These are phyloP conservation scores for Gallinago paraguaiae DNA, from an alignment of 2,113 vertebrate species.

Conservation along the genomic window DNA sequence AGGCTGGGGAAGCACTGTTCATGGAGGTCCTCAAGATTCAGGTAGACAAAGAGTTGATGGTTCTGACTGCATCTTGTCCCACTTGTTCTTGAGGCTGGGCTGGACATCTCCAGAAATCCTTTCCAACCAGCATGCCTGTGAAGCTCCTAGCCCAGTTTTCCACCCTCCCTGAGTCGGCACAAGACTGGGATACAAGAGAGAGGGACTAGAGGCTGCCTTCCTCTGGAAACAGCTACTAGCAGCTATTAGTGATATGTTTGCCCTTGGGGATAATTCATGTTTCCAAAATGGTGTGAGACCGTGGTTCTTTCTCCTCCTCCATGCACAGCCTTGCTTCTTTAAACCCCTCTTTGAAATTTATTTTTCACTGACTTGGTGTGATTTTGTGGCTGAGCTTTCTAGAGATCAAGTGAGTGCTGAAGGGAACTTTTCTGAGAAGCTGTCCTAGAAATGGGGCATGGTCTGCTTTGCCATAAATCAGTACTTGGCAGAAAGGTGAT, in stretches of 20 bases:
- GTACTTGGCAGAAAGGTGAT: neutral
- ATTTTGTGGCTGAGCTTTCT: neutral
- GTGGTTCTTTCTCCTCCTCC: neutral
- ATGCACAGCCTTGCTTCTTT: neutral
- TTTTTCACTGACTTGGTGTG: rapidly evolving
- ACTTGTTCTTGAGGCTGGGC: neutral
- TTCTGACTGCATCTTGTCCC: neutral
- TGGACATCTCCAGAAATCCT: neutral
- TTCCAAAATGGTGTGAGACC: neutral
- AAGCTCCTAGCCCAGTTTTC: neutral
- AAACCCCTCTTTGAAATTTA: neutral
- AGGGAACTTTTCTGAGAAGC: neutral
- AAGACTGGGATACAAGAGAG: neutral
- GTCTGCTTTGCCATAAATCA: neutral
- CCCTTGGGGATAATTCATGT: neutral
- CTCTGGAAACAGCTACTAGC: neutral
- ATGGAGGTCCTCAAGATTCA: neutral
- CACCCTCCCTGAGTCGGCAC: neutral
- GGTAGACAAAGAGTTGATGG: rapidly evolving
- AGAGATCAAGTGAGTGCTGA: neutral
- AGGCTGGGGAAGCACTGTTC: neutral
- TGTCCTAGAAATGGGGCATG: neutral
- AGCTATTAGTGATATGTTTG: neutral
- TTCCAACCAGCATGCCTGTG: neutral
- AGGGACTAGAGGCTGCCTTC: neutral